Evolutionary conservation across 2,888 invertebrate species (phyloP), one percentile per base, ranked within the genome.

Genomic region (Zaprionus obscuricornis): DNA sequence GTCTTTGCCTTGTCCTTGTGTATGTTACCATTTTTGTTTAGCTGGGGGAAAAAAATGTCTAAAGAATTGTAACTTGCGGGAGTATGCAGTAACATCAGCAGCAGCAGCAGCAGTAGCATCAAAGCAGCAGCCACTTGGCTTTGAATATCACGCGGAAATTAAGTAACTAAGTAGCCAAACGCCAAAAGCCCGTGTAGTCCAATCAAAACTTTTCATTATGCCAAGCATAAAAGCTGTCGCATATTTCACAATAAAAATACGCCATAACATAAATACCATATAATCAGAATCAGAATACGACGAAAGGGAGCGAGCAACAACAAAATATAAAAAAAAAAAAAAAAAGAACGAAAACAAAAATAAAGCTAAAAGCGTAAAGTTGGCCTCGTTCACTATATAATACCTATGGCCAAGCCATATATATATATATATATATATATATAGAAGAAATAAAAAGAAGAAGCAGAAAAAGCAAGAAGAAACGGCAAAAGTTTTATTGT

Each of bases 151-250:
- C 72, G 63, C 74, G 84, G 84, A 79, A 84, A 79, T 84, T 79
- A 84, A 79, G 74, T 84, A 79, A 79, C 81, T 79, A 79, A 79
- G 82, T 77, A 78, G 77, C 74, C 59, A 65, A 70, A 60, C 47
- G 71, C n/a, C 51, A 45, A 66, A 65, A 22, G 47, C 52, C 36
- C n/a, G n/a, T n/a, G 18, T 43, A 56, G 60, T 60, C 55, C 36
- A 83, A 79, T 78, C 84, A 79, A 78, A 78, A 83, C 65, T 79
- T 78, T 83, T 70, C 79, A 79, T 79, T 74, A 78, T 55, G 63
- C 55, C 43, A 26, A 40, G 56, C 56, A 27, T 42, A 59, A 56
- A 63, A 58, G 36, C 34, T 34, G 18, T n/a, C 29, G 18, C 47
- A 60, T 79, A 79, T 73, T 76, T 83, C 33, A 70, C 68, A 73